Evolutionary conservation across 2,888 invertebrate genomes (phyloP), one percentile per base, ranked within the genome.

Genomic region (Drosophila prolongata): DNA sequence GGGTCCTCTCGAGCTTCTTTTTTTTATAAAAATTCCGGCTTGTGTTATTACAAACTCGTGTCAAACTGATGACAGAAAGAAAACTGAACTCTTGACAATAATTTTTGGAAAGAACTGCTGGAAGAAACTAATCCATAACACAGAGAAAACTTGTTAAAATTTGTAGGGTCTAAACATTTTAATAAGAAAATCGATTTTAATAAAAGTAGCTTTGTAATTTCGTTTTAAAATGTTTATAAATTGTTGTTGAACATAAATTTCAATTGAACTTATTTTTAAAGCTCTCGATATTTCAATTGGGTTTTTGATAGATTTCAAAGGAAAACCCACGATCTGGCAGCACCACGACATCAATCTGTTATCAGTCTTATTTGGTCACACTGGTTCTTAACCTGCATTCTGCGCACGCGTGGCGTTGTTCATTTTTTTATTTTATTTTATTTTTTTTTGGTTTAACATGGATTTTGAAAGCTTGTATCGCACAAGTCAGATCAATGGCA

Each of bases 401-500:
- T 19, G 40, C 49, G 46, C 67, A 24, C 57, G 59, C 43, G 68
- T 46, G 9, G 6, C 27, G 8, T 6, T 27, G 30, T 8, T 30
- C 8, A 24, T 44, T 19, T 43, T 6, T 13, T 24, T 44, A 16
- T 44, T 8, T 24, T 2, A 1, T 19, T 43, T 43, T 49, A 1
- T 11, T 38, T 53, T 40, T 40, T 49, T 42, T 10, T 14, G 5
- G 9, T 4, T 19, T 11, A 24, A 46, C 19, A 68, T 68, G 38
- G 38, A 65, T 43, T 49, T 47, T 1, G 27, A 16, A 4, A 13
- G n/a, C 0, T 47, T 64, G 6, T 82, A 77, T 62, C 1, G 27
- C 10, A 72, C 40, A 14, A 50, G 68, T 46, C 91, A 90, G 55
- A 55, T 79, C 6, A 90, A 90, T 70, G 91, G 91, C 1, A 91